Base-by-base conservation (phyloP, 2,113 vertebrate genomes). In the Ramphastos sulfuratus region DNA sequence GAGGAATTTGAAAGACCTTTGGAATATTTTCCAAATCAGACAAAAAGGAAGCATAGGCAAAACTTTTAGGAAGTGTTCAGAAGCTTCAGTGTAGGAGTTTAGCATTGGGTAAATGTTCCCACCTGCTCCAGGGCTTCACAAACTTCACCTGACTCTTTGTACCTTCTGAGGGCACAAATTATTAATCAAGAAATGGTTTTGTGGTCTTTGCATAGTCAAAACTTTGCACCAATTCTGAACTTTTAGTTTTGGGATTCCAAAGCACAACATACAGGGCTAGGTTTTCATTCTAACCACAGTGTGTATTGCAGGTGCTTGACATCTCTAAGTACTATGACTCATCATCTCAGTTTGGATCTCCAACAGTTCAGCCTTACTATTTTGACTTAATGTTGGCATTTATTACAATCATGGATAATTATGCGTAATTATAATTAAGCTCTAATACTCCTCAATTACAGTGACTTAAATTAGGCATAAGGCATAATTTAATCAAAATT, bases 331-430 rank as follows among this genome's bases (percentile, higher is more conserved):
- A 52, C 74, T 70, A 83, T 1, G 0, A 46, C 84, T 91, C 92
- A 85, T 94, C 92, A 89, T 76, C 84, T 95, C 91, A 89, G 71
- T 89, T 91, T 93, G 48, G 86, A 92, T 94, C 67, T 63, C 42
- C 67, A 95, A 76, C 91, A 91, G 82, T 87, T 93, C 89, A 96
- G 81, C 67, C 86, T 82, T 91, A 92, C 84, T 94, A 92, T 96
- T 96, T 95, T 94, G 91, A 95, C 81, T 96, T 96, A 92, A 93
- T 96, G 92, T 91, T 95, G 91, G 94, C 92, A 95, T 96, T 96
- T 94, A 93, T 96, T 95, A 86, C 86, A 96, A 96, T 96, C 92
- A 96, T 65, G 44, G 69, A 81, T 95, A 94, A 96, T 96, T 94
- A 96, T 88, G 73, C 96, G 64, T 95, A 92, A 96, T 96, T 96